A percentile compares a stretch with the other conserved stretches of the same genome.
phyloP scores from a whole-genome alignment of 2,888 invertebrate species.

The Cartodere bifasciata region DNA sequence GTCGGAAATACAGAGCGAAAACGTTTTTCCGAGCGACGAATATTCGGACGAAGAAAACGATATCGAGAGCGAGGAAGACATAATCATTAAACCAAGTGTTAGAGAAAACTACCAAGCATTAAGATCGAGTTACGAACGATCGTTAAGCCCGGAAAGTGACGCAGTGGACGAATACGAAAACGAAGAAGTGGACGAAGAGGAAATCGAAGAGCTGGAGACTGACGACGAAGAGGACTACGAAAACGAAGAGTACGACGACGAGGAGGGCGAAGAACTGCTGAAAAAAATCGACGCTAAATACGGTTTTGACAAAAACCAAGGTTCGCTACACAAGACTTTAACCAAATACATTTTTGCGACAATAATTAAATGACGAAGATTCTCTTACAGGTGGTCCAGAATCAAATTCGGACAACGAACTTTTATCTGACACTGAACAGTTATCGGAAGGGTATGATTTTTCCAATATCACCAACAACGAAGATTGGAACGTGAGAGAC shows the following conservation, averaged over 20 bases:
- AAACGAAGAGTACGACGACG: slow-evolving; percentile 33
- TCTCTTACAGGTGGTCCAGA: slow-evolving; percentile 7
- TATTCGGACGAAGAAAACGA: slow-evolving; percentile 16
- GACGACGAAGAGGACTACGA: slow-evolving; percentile 18
- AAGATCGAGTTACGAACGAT: slow-evolving; percentile 27
- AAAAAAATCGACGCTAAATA: slow-evolving; percentile 61
- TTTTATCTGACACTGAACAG: slow-evolving; percentile 16
- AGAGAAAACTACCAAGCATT: slow-evolving; percentile 30
- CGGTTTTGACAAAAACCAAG: too few relatives aligned
- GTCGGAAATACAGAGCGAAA: too few relatives aligned
- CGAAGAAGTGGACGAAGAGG: slow-evolving; percentile 16
- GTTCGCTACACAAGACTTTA: too few relatives aligned
- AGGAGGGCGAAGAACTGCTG: slow-evolving; percentile 57
- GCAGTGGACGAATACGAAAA: slow-evolving; percentile 12
- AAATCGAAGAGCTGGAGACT: slow-evolving; percentile 19
- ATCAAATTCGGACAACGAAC: slow-evolving; percentile 6
- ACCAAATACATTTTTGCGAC: too few relatives aligned
- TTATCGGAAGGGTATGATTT: slow-evolving; percentile 30
- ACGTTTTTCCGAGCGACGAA: slow-evolving; percentile 3
- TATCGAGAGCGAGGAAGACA: slow-evolving; percentile 23
- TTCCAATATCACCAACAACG: slow-evolving; percentile 43
- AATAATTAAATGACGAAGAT: too few relatives aligned
- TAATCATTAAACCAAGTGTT: slow-evolving; percentile 14
- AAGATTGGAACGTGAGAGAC: slow-evolving; percentile 38
- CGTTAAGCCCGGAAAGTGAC: slow-evolving; percentile 26